Percentiles rank a stretch among this genome's conserved stretches.
phyloP scores from a whole-genome alignment of 2,888 invertebrate species.

The Biston betularia region DNA sequence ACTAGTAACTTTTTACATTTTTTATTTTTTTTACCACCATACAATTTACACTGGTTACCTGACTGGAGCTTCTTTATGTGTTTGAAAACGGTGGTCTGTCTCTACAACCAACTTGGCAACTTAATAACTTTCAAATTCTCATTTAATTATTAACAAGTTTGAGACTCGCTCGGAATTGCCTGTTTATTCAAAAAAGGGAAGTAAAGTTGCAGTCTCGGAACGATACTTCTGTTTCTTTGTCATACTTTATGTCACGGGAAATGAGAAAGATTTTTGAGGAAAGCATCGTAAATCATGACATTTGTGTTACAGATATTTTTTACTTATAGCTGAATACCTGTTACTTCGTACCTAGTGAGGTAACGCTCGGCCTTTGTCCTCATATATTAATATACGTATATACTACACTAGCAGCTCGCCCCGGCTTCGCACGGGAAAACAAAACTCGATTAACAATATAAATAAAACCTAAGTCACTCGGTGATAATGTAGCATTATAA shows the following conservation, averaged over 20 bases:
- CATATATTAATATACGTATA: too few species aligned
- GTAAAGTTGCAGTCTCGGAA: constrained; percentile 14
- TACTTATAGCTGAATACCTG: not conserved
- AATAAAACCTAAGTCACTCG: too few species aligned
- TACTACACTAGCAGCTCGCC: too few species aligned
- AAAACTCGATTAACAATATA: too few species aligned
- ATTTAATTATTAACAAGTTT: constrained; percentile 43
- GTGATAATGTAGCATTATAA: too few species aligned
- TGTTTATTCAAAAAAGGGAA: constrained; percentile 20
- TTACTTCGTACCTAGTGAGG: too few species aligned
- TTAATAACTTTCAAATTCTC: constrained; percentile 37
- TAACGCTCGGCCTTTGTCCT: too few species aligned
- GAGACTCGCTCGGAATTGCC: constrained; percentile 29
- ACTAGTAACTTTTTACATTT: too few species aligned
- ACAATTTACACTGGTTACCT: not conserved
- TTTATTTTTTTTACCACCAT: too few species aligned
- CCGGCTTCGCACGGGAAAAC: too few species aligned
- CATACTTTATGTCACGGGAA: not conserved
- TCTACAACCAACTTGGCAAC: constrained; percentile 10
- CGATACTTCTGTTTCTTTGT: constrained; percentile 3
- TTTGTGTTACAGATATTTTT: not conserved
- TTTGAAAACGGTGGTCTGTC: not conserved
- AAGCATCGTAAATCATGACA: not conserved
- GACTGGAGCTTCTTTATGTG: not conserved
- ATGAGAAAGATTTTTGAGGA: not conserved